phyloP scores from a whole-genome alignment of 2,888 invertebrate genomes.

The Xestia rhomboidea region DNA sequence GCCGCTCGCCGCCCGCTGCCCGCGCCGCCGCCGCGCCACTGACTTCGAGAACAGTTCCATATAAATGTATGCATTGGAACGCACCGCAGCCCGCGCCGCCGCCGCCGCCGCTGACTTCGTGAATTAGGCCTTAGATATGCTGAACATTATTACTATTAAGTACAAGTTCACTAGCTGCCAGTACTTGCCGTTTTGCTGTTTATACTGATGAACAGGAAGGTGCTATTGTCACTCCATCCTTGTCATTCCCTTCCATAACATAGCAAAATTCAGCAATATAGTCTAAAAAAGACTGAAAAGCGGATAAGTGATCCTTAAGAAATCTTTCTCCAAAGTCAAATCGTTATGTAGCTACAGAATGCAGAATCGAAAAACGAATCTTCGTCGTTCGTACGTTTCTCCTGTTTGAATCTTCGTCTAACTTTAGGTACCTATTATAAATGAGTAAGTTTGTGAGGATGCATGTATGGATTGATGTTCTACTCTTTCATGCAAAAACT shows the following conservation, averaged over 20 bases:
- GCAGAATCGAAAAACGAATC: too few species aligned
- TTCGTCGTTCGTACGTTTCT: too few species aligned
- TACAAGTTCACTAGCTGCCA: neutral
- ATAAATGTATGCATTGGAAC: too few species aligned
- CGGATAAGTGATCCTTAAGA: neutral
- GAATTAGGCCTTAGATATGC: too few species aligned
- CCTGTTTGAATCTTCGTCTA: too few species aligned
- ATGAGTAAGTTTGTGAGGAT: neutral
- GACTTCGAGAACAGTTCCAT: too few species aligned
- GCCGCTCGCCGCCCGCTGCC: too few species aligned
- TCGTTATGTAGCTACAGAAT: neutral
- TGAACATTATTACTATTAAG: neutral
- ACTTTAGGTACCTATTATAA: neutral
- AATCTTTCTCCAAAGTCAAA: neutral
- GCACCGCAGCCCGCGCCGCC: too few species aligned
- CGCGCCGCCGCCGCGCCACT: too few species aligned
- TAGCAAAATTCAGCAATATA: neutral
- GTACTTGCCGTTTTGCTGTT: neutral
- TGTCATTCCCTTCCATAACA: neutral
- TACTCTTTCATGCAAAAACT: neutral
- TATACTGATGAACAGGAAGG: neutral
- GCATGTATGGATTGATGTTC: neutral
- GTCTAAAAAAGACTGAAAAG: neutral
- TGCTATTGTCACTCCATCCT: neutral
- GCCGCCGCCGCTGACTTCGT: too few species aligned